Base-by-base conservation (phyloP, 2,113 vertebrate species). In the Megaceryle torquata region DNA sequence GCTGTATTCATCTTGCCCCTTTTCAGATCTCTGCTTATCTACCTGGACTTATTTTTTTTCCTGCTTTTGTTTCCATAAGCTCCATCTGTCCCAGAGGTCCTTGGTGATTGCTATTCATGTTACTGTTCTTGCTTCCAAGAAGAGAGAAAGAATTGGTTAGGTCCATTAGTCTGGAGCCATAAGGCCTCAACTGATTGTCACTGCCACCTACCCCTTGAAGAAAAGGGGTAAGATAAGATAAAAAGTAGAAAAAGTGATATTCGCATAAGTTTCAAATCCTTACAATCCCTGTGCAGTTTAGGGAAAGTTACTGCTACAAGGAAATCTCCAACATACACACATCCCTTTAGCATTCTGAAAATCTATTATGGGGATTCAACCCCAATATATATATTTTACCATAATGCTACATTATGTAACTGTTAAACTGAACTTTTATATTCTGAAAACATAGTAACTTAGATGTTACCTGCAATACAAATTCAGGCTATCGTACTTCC, bases 51-150 rank as follows among this genome's bases (percentile, higher is more conserved):
- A 22, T 54, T 76, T 76, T 44, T 69, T 59, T 13, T 37, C 37
- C 65, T 41, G 29, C 6, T 74, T 92, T 83, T 79, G 77, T 53
- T 76, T 95, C 92, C 69, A 26, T 65, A 79, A 96, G 83, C 82
- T 79, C 87, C 91, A 96, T 91, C 95, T 87, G 97, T 87, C 81
- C 96, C 78, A 95, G 15, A 93, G 89, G 80, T 79, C 96, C 81
- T 16, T 15, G 64, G 44, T 69, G 88, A 94, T 33, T 96, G 93
- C 88, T 97, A 95, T 90, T 97, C 96, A 92, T 93, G 85, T 88
- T 96, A 95, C 68, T 89, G 93, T 93, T 97, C 82, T 97, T 72
- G 50, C 63, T 95, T 96, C 87, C 86, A 85, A 96, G 93, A 95
- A 87, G 95, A 92, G 67, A 96, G 85, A 50, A 96, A 80, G 86